These are phyloP conservation scores for Drosophila nigrodunni DNA, from an alignment of 1,140 invertebrate species.

Conservation along the genomic window DNA sequence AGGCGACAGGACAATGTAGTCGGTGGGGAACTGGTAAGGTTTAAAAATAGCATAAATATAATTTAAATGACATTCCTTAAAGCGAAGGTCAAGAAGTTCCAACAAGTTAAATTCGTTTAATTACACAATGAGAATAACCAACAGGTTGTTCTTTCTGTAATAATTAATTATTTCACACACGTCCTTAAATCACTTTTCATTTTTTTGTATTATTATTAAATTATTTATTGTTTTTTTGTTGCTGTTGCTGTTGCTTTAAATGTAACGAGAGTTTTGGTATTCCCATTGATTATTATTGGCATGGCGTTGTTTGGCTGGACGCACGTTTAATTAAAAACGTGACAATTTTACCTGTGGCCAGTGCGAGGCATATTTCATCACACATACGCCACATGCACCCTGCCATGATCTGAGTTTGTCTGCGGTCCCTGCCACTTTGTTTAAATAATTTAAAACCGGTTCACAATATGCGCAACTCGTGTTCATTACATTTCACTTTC, in stretches of 20 bases:
- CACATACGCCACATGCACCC: constrained; percentile 54
- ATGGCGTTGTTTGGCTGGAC: constrained; percentile 33
- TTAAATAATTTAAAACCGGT: constrained; percentile 61
- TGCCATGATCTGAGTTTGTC: constrained; percentile 8
- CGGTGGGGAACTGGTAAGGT: neutral
- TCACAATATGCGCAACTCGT: constrained; percentile 65
- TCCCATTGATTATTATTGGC: constrained; percentile 66
- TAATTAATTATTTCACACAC: constrained; percentile 63
- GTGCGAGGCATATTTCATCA: constrained; percentile 66
- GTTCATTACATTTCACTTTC: constrained; percentile 75
- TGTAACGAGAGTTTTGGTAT: constrained; percentile 30
- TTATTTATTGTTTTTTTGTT: constrained; percentile 40
- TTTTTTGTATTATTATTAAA: constrained; percentile 69
- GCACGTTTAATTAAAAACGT: constrained; percentile 78
- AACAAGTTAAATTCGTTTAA: constrained; percentile 20
- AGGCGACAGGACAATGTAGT: constrained; percentile 31
- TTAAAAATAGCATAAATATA: neutral
- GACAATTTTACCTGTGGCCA: constrained; percentile 78
- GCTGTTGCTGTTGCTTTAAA: constrained; percentile 26
- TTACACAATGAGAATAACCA: constrained; percentile 23
- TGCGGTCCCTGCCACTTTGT: constrained; percentile 37
- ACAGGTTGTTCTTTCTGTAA: constrained; percentile 59
- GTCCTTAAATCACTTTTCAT: constrained; percentile 68
- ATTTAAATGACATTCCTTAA: neutral
- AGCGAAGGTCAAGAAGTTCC: neutral